Conservation (phyloP, 2,113 vertebrate species). For the Paramormyrops kingsleyae region DNA sequence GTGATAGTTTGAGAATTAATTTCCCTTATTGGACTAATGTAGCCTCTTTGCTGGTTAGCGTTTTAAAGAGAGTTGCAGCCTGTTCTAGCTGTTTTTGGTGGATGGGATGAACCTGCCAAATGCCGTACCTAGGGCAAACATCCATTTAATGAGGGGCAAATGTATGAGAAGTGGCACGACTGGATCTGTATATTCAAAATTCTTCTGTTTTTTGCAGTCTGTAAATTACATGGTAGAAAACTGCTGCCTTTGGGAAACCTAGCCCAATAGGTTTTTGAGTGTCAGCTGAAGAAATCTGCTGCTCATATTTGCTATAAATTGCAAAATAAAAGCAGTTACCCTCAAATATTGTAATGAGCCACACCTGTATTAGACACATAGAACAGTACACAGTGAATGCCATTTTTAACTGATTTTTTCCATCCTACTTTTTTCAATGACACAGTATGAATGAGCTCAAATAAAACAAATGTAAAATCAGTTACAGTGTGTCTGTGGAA, state of each 20-base stretch:
- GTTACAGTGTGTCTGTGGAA: background rate
- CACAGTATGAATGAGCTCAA: background rate
- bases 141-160: background rate
- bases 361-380: background rate
- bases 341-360: background rate
- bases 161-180: background rate
- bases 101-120: background rate
- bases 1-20: background rate
- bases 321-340: background rate
- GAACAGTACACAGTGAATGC: background rate
- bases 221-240: background rate
- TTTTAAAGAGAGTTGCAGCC: background rate
- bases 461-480: background rate
- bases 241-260: background rate
- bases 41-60: background rate
- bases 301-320: background rate
- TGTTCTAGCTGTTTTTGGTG: background rate
- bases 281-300: background rate
- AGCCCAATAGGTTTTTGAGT: background rate
- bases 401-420: background rate
- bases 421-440: background rate
- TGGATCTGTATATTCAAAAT: background rate
- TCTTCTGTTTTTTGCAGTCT: background rate
- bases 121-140: background rate
- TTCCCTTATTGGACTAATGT: background rate